These are phyloP conservation scores for Mesocentrotus franciscanus DNA, from an alignment of 53 echinoderm and acorn worm species.

Conservation along the genomic window DNA sequence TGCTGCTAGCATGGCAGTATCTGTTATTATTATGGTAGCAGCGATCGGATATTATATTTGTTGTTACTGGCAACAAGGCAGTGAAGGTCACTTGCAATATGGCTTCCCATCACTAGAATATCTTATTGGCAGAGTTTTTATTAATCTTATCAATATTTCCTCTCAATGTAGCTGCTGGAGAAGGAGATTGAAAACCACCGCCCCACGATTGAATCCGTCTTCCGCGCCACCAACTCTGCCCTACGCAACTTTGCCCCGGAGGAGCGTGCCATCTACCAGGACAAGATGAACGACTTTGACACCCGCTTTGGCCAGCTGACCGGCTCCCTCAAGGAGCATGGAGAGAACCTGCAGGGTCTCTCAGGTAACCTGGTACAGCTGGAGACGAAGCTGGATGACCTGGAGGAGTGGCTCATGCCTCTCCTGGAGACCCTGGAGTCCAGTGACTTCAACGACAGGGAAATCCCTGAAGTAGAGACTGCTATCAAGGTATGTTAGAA, in stretches of 20 bases:
- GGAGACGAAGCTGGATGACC: slow-evolving; percentile 89
- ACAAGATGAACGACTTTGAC: slow-evolving; percentile 92
- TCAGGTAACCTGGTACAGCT: slow-evolving; percentile 89
- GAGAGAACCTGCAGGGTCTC: slow-evolving; percentile 82
- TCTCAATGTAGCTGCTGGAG: slow-evolving; percentile 78
- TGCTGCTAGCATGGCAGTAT: no score
- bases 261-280: slow-evolving; percentile 83
- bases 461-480: slow-evolving; percentile 86
- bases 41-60: no score
- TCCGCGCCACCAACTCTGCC: slow-evolving; percentile 83
- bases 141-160: not conserved
- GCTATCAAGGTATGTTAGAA: slow-evolving; percentile 73
- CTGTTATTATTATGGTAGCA: no score
- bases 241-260: slow-evolving; percentile 88
- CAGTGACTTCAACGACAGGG: slow-evolving; percentile 88
- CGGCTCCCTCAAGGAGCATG: slow-evolving; percentile 77
- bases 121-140: no score
- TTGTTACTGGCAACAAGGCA: no score
- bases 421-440: slow-evolving; percentile 87
- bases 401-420: slow-evolving; percentile 98
- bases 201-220: slow-evolving; percentile 92
- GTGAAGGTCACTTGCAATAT: no score
- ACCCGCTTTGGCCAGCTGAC: slow-evolving; percentile 80
- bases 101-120: no score
- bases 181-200: slow-evolving; percentile 98